phyloP scores from a whole-genome alignment of 23 tunicate species.

The Phallusia fumigata region DNA sequence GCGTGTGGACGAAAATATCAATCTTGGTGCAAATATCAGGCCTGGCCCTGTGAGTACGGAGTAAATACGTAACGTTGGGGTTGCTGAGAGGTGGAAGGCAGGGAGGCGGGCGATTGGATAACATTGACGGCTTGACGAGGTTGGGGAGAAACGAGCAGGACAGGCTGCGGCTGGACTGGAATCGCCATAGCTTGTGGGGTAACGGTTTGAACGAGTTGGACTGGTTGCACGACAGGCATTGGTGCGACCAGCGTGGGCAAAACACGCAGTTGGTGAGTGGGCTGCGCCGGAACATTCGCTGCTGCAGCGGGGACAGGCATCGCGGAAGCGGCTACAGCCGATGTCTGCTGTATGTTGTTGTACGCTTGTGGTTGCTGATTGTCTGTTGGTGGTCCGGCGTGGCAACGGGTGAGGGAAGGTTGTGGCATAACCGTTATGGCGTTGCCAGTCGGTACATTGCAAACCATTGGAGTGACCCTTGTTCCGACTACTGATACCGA shows the following conservation, averaged over 20 bases:
- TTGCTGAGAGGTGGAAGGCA: not conserved
- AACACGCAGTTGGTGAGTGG: not conserved
- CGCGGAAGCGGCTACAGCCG: not conserved
- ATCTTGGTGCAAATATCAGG: not conserved
- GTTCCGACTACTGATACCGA: too few relatives aligned
- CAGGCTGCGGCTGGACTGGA: constrained; percentile 17
- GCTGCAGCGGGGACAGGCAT: not conserved
- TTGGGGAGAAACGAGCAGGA: constrained; percentile 27
- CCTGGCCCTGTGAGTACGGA: constrained; percentile 6
- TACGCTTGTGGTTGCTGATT: not conserved
- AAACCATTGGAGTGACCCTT: too few relatives aligned
- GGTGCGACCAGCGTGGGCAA: constrained; percentile 39
- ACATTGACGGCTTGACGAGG: constrained; percentile 17
- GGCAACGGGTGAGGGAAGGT: not conserved
- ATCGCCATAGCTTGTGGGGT: constrained; percentile 19
- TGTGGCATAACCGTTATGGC: not conserved
- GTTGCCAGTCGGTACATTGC: not conserved
- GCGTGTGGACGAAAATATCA: not conserved
- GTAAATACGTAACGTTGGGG: not conserved
- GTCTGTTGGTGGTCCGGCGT: not conserved
- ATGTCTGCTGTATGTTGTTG: not conserved
- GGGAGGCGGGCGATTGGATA: not conserved
- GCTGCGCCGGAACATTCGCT: not conserved
- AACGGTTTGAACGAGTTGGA: constrained; percentile 32
- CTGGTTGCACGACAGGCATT: constrained; percentile 42